phyloP scores from a whole-genome alignment of 2,888 invertebrate species.

The Aquatica leii region DNA sequence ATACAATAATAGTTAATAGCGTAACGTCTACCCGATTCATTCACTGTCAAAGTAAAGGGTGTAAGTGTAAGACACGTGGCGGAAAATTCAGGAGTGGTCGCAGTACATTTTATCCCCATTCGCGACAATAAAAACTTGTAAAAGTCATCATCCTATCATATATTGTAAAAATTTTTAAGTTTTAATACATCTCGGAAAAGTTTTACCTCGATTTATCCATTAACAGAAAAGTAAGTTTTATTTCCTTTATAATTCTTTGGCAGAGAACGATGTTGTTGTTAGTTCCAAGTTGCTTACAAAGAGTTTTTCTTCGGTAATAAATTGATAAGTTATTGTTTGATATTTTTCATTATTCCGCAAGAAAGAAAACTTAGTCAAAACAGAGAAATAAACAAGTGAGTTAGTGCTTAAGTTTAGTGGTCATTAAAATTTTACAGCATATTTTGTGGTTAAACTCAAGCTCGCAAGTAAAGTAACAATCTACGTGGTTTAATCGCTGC shows the following conservation, averaged over 20 bases:
- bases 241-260: constrained; percentile 33
- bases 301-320: constrained; percentile 27
- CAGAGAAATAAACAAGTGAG: constrained; percentile 40
- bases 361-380: constrained; percentile 22
- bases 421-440: constrained; percentile 48
- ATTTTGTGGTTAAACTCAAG: constrained; percentile 39
- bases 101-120: constrained; percentile 14
- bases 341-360: constrained; percentile 30
- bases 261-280: constrained; percentile 26
- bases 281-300: constrained; percentile 33
- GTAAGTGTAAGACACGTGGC: constrained; percentile 29
- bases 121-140: constrained; percentile 37
- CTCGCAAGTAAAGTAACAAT: constrained; percentile 41
- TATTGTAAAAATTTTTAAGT: constrained; percentile 34
- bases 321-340: constrained; percentile 34
- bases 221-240: constrained; percentile 30
- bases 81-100: constrained; percentile 36
- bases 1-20: constrained; percentile 37
- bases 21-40: constrained; percentile 34
- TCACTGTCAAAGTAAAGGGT: constrained; percentile 24
- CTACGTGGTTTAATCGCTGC: constrained; percentile 43
- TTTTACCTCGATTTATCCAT: constrained; percentile 35
- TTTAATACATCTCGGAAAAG: constrained; percentile 30
- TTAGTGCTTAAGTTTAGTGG: constrained; percentile 41
- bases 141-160: constrained; percentile 43